phyloP scores from a whole-genome alignment of 1,140 invertebrate genomes.

The Philopotamus ludificatus region DNA sequence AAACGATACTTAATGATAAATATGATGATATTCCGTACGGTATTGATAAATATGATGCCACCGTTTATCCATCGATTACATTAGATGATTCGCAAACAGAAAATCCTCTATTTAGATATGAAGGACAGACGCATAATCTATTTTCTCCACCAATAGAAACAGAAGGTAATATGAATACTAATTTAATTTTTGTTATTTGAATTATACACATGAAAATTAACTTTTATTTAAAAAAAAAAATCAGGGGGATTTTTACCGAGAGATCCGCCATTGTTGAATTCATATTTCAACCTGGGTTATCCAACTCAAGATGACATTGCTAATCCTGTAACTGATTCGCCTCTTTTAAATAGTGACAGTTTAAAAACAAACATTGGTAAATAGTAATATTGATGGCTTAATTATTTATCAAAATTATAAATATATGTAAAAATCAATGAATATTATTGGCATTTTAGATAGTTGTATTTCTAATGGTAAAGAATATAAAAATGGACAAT shows the following conservation, averaged over 20 bases:
- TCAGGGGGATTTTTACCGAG: slow-evolving; percentile 68
- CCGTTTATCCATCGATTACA: slow-evolving; percentile 35
- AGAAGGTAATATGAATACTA: slow-evolving; percentile 54
- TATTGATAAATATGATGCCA: slow-evolving; percentile 38
- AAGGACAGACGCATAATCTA: slow-evolving; percentile 46
- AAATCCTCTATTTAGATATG: slow-evolving; percentile 34
- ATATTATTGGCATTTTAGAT: slow-evolving; percentile 44
- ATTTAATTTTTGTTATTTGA: slow-evolving; percentile 6
- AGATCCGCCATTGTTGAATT: slow-evolving; percentile 60
- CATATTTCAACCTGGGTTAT: slow-evolving; percentile 57
- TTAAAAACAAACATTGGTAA: slow-evolving; percentile 36
- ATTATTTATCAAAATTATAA: neutral
- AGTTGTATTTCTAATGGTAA: slow-evolving; percentile 51
- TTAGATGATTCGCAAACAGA: slow-evolving; percentile 36
- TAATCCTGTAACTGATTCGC: slow-evolving; percentile 33
- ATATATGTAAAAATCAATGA: too few species aligned
- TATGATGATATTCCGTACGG: slow-evolving; percentile 32
- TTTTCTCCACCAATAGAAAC: slow-evolving; percentile 69
- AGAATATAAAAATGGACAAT: slow-evolving; percentile 55
- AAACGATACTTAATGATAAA: slow-evolving; percentile 34
- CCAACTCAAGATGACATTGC: slow-evolving; percentile 44
- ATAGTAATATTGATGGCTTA: neutral
- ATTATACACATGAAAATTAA: neutral
- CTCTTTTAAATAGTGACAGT: slow-evolving; percentile 34
- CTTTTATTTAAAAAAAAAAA: neutral